Percentiles rank a stretch among this genome's conserved stretches.
Conservation (phyloP, 37 sponge, comb jelly and placozoan genomes). For the Sycon ciliatum region DNA sequence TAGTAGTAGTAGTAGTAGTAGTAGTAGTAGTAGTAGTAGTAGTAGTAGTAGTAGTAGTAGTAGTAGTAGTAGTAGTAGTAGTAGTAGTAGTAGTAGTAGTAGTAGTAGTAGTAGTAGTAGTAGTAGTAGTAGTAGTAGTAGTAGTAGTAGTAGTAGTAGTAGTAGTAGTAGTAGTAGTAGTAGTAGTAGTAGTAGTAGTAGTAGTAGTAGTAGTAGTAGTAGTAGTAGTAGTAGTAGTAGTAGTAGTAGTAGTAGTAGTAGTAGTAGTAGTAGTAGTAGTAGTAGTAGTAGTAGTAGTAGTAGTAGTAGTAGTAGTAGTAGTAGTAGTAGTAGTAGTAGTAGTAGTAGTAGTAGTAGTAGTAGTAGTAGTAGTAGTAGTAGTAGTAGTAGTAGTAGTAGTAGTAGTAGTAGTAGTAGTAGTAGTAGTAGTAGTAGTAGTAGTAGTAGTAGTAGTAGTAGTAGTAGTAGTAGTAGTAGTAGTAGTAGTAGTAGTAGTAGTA, state of each 20-base stretch:
- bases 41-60: constrained; percentile 8
- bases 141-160: constrained; percentile 8
- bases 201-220: constrained; percentile 8
- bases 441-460: constrained; percentile 8
- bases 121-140: constrained; percentile 6
- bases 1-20: constrained; percentile 6
- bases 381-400: constrained; percentile 8
- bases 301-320: constrained; percentile 6
- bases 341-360: constrained; percentile 8
- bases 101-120: constrained; percentile 8
- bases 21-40: constrained; percentile 8
- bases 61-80: constrained; percentile 6
- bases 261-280: constrained; percentile 8
- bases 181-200: constrained; percentile 6
- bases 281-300: constrained; percentile 8
- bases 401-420: constrained; percentile 8
- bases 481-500: constrained; percentile 6
- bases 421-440: constrained; percentile 6
- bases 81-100: constrained; percentile 8
- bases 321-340: constrained; percentile 8
- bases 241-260: constrained; percentile 6
- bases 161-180: constrained; percentile 8
- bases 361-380: constrained; percentile 6
- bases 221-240: constrained; percentile 8
- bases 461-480: constrained; percentile 8